phyloP scores from a whole-genome alignment of 1,140 invertebrate species.

The Zaprionus capensis region DNA sequence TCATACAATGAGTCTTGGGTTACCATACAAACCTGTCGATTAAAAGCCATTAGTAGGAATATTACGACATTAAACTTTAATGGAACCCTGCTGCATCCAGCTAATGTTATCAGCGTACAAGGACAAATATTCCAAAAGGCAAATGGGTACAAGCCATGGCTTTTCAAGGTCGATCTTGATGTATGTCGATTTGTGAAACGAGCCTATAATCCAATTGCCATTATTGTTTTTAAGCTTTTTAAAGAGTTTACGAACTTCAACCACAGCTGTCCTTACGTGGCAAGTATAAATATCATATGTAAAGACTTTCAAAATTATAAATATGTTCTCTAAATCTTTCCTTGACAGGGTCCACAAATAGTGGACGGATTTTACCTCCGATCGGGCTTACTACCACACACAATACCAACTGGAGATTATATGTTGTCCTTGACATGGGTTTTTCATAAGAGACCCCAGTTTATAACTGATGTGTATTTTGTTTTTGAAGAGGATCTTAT shows the following conservation, averaged over 20 bases:
- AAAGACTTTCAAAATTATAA: background rate
- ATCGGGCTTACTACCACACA: background rate
- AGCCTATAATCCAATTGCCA: conserved; percentile 16
- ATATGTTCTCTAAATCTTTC: background rate
- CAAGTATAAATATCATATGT: conserved; percentile 6
- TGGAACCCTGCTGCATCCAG: conserved; percentile 12
- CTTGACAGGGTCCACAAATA: conserved; percentile 12
- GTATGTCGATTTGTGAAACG: conserved; percentile 12
- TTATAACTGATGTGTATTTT: background rate
- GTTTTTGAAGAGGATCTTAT: background rate
- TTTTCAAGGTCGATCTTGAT: conserved; percentile 9
- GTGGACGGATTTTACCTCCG: conserved; percentile 7
- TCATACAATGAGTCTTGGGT: too few species aligned
- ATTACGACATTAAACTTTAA: conserved; percentile 14
- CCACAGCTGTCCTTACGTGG: conserved; percentile 30
- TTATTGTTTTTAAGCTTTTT: conserved; percentile 18
- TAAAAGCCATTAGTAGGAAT: background rate
- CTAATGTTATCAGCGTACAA: background rate
- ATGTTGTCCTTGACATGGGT: conserved; percentile 10
- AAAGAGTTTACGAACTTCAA: conserved; percentile 25
- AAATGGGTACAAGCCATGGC: conserved; percentile 28
- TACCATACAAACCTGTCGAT: too few species aligned
- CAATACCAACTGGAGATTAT: conserved; percentile 26
- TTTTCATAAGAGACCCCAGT: background rate
- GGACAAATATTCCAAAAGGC: background rate